Conservation (phyloP, 2,888 invertebrate genomes). For the Gortyna flavago region DNA sequence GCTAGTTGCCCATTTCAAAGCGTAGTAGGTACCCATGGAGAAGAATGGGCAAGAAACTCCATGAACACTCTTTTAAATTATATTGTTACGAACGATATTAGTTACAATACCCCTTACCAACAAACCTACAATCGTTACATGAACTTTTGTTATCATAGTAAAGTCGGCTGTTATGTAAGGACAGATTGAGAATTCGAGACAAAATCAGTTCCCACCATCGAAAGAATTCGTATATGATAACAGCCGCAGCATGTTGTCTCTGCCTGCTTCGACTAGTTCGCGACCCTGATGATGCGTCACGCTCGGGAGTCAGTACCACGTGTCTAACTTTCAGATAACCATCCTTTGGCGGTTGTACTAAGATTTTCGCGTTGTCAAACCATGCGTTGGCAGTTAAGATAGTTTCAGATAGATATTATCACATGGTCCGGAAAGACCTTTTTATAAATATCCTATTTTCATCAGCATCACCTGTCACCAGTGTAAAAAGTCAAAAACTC, state of each 20-base stretch:
- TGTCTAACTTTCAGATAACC: slow-evolving; percentile 11
- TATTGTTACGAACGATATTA: too few species aligned
- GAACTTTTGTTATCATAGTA: background rate
- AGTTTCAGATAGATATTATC: background rate
- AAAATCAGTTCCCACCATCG: slow-evolving; percentile 35
- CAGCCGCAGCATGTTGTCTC: slow-evolving; percentile 33
- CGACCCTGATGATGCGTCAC: slow-evolving; percentile 15
- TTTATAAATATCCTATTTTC: background rate
- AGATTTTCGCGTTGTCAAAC: background rate
- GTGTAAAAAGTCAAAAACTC: too few species aligned
- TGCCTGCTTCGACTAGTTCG: slow-evolving; percentile 24
- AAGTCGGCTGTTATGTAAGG: slow-evolving; percentile 1
- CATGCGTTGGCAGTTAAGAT: background rate
- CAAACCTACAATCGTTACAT: too few species aligned
- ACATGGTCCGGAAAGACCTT: too few species aligned
- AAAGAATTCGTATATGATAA: slow-evolving; percentile 42
- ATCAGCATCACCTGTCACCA: background rate
- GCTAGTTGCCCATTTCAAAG: too few species aligned
- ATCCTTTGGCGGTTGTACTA: slow-evolving; percentile 10
- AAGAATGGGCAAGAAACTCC: too few species aligned
- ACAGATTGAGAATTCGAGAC: slow-evolving; percentile 25
- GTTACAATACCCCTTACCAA: too few species aligned
- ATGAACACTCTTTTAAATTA: too few species aligned
- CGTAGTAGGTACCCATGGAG: too few species aligned
- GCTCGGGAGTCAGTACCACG: slow-evolving; percentile 3